Conservation (phyloP, 2,113 vertebrate genomes). For the Bufo gargarizans region DNA sequence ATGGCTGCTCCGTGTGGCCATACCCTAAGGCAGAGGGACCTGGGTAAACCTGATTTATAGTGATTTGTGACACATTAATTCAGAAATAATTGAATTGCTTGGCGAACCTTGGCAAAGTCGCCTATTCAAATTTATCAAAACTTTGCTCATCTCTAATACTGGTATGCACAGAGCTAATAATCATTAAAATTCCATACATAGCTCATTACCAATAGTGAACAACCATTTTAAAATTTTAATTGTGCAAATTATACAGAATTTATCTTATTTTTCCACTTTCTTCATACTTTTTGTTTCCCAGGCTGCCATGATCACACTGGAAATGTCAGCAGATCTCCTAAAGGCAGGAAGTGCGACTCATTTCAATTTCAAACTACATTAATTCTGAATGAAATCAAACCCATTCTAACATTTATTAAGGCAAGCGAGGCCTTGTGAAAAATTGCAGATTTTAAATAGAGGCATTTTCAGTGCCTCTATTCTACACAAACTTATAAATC, state of each 20-base stretch:
- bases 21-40: no score
- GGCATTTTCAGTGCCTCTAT: slow-evolving; percentile 66
- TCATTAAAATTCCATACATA: slow-evolving; percentile 50
- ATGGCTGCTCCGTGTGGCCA: no score
- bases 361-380: slow-evolving; percentile 74
- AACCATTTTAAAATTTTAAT: slow-evolving; percentile 54
- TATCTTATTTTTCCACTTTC: slow-evolving; percentile 55
- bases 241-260: slow-evolving; percentile 57
- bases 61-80: no score
- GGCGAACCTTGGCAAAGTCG: no score
- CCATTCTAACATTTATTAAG: slow-evolving; percentile 68
- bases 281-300: background rate
- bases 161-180: background rate
- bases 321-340: slow-evolving; percentile 66
- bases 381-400: slow-evolving; percentile 73
- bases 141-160: no score
- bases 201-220: slow-evolving; percentile 23
- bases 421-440: slow-evolving; percentile 66
- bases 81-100: no score
- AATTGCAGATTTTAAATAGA: slow-evolving; percentile 70
- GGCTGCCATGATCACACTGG: slow-evolving; percentile 52
- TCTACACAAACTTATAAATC: slow-evolving; percentile 69
- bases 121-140: no score
- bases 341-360: slow-evolving; percentile 65
- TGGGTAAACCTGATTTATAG: no score